These are phyloP conservation scores for Cerceris rybyensis DNA, from an alignment of 2,888 invertebrate genomes.

Conservation along the genomic window DNA sequence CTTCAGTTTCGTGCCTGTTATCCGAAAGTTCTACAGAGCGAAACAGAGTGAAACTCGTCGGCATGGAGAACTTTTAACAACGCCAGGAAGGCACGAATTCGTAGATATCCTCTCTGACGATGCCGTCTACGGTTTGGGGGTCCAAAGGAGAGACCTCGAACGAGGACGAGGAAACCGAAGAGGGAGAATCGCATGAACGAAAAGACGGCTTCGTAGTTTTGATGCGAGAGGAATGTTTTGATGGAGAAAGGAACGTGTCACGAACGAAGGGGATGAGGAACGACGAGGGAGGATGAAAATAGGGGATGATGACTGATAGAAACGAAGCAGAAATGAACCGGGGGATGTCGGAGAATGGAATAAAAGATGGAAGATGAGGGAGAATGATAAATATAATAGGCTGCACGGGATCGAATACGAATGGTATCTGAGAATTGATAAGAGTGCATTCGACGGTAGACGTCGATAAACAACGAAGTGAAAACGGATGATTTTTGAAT, in stretches of 20 bases:
- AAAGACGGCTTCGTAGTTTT: not conserved
- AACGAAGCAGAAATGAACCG: too few relatives aligned
- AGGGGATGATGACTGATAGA: too few relatives aligned
- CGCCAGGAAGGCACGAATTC: conserved; percentile 70
- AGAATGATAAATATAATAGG: too few relatives aligned
- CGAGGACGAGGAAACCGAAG: not conserved
- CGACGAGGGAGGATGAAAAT: not conserved
- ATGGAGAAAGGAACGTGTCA: not conserved
- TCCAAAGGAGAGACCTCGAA: not conserved
- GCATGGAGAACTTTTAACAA: conserved; percentile 68
- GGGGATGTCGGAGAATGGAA: too few relatives aligned
- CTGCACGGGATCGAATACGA: too few relatives aligned
- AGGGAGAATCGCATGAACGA: conserved; percentile 12
- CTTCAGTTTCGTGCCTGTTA: conserved; percentile 59
- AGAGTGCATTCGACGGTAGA: too few relatives aligned
- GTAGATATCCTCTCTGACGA: conserved; percentile 49
- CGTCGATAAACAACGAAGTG: too few relatives aligned
- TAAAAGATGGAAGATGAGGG: too few relatives aligned
- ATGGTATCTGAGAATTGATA: too few relatives aligned
- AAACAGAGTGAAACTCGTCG: conserved; percentile 60
- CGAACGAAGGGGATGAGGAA: not conserved
- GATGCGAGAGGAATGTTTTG: not conserved
- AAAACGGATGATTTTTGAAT: too few relatives aligned
- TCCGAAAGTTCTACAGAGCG: conserved; percentile 60
- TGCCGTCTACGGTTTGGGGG: not conserved